Conservation (phyloP, 1,140 invertebrate species). For the Cydia strobilella region DNA sequence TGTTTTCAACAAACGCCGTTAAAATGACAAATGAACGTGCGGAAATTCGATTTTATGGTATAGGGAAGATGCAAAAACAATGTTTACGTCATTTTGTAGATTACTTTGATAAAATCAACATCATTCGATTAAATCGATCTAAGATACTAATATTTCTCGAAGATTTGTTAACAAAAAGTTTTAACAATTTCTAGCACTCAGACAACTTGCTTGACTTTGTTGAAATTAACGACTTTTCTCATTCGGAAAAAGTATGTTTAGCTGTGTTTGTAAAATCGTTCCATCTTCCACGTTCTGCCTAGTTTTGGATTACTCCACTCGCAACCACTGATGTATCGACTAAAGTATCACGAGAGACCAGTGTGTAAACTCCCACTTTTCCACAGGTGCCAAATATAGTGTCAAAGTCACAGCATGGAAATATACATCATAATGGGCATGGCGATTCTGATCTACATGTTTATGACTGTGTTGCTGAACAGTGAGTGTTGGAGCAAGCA, state of each 20-base stretch:
- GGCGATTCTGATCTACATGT: constrained; percentile 64
- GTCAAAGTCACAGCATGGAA: constrained; percentile 57
- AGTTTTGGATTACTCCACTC: background rate
- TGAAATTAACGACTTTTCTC: no score
- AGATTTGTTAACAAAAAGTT: no score
- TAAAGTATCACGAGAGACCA: background rate
- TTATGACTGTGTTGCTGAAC: constrained; percentile 59
- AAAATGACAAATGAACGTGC: constrained; percentile 47
- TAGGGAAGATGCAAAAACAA: constrained; percentile 16
- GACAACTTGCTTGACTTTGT: no score
- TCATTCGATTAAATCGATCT: background rate
- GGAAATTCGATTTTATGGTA: constrained; percentile 38
- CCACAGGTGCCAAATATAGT: constrained; percentile 29
- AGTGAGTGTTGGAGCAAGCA: constrained; percentile 62
- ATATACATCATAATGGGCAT: constrained; percentile 70
- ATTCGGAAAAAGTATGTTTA: no score
- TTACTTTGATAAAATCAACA: background rate
- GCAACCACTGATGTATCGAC: constrained; percentile 40
- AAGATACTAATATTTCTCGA: background rate
- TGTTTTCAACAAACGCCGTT: constrained; percentile 44
- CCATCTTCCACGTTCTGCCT: background rate
- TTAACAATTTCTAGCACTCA: no score
- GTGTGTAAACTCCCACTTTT: constrained; percentile 36
- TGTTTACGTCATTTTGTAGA: background rate
- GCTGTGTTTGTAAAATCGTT: no score